These are phyloP conservation scores for Xiphias gladius DNA, from an alignment of 2,113 vertebrate species.

Conservation along the genomic window DNA sequence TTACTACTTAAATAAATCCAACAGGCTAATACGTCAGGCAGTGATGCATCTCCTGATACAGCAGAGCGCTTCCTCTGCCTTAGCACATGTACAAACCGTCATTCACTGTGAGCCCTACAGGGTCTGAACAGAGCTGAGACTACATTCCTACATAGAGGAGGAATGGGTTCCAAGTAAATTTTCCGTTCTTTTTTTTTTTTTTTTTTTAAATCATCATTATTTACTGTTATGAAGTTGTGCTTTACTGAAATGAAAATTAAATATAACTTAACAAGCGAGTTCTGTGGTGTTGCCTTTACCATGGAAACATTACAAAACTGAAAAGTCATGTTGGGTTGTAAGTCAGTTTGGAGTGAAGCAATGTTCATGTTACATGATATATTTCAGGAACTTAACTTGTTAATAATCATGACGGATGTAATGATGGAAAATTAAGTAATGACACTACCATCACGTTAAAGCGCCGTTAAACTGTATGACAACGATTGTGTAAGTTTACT, in stretches of 20 bases:
- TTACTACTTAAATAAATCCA: constrained; percentile 15
- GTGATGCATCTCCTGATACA: constrained; percentile 23
- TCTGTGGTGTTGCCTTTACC: not conserved
- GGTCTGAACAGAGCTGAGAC: not conserved
- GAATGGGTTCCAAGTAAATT: not conserved
- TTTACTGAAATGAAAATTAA: not conserved
- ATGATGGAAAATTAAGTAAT: not conserved
- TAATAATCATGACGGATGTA: not conserved
- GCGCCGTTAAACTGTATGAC: not conserved
- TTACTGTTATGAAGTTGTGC: not conserved
- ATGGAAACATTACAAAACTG: not conserved
- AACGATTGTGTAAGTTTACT: not conserved
- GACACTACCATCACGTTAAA: not conserved
- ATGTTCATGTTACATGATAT: not conserved
- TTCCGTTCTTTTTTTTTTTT: not conserved
- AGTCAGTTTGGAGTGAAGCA: not conserved
- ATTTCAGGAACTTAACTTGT: not conserved
- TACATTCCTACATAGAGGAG: not conserved
- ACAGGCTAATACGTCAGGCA: constrained; percentile 20
- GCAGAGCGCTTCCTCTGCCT: not conserved
- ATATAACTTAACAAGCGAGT: not conserved
- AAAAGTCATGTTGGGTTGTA: not conserved
- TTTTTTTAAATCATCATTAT: not conserved
- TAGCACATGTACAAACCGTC: constrained; percentile 27
- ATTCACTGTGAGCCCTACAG: not conserved